Evolutionary conservation across 2,113 vertebrate genomes (phyloP).

Genomic region (Stercorarius parasiticus): DNA sequence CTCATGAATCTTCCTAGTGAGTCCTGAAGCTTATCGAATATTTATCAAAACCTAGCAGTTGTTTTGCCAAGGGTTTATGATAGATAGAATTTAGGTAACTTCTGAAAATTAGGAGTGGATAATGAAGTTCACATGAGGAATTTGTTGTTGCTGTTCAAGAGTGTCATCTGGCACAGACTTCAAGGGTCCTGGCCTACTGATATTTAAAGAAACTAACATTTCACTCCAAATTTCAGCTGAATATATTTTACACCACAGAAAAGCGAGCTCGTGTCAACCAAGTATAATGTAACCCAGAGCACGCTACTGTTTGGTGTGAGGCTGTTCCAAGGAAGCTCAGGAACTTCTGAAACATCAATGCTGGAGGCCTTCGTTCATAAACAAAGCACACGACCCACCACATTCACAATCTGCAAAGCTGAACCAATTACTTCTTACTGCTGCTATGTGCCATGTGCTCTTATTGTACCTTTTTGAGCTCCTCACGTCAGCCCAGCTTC

Average conservation of each 20-base stretch:
- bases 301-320: fast-evolving
- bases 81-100: background rate
- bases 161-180: background rate
- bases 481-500: background rate
- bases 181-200: background rate
- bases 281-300: background rate
- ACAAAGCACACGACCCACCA: fast-evolving
- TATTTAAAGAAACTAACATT: background rate
- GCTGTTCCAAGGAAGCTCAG: background rate
- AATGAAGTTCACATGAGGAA: background rate
- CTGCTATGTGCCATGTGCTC: background rate
- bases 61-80: background rate
- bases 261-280: background rate
- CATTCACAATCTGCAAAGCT: background rate
- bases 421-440: background rate
- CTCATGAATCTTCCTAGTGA: constrained; percentile 45
- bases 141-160: background rate
- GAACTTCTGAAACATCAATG: background rate
- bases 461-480: background rate
- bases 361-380: background rate
- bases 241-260: background rate
- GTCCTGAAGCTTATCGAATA: constrained; percentile 1
- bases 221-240: background rate
- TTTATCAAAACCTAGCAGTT: background rate
- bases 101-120: background rate